These are phyloP conservation scores for Lasius fuliginosus DNA, from an alignment of 2,888 invertebrate genomes.

Conservation along the genomic window DNA sequence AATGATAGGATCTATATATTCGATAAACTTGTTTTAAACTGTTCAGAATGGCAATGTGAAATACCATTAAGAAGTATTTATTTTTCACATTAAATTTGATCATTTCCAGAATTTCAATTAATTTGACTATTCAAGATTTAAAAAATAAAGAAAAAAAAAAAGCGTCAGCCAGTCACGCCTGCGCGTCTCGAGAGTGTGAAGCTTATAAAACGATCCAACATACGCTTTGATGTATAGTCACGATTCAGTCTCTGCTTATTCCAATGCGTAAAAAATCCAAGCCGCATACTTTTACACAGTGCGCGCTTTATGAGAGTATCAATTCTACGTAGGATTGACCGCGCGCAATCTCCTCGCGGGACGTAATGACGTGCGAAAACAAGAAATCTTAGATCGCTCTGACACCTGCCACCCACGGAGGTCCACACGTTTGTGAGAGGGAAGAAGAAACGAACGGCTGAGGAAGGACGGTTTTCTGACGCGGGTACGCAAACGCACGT, in stretches of 20 bases:
- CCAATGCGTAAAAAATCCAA: background rate
- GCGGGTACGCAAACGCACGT: conserved; percentile 43
- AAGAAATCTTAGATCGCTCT: background rate
- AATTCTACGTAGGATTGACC: background rate
- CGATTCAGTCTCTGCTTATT: background rate
- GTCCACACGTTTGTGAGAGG: background rate
- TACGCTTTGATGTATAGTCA: conserved; percentile 1
- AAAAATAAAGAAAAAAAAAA: background rate
- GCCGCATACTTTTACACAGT: background rate
- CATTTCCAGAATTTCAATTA: background rate
- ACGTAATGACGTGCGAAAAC: background rate
- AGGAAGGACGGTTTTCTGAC: conserved; percentile 3
- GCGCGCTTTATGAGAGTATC: background rate
- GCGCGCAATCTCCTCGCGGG: background rate
- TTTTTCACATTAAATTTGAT: background rate
- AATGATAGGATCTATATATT: too few species aligned
- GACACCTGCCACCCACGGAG: background rate
- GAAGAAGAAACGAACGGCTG: too few species aligned
- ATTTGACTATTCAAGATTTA: background rate
- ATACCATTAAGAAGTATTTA: background rate
- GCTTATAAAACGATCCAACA: background rate
- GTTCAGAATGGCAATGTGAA: too few species aligned
- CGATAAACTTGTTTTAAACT: too few species aligned
- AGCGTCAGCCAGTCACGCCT: background rate
- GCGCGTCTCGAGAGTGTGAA: background rate